Evolutionary conservation across 2,797 vertebrate species (phyloP).

Genomic region (Sebastes minor): DNA sequence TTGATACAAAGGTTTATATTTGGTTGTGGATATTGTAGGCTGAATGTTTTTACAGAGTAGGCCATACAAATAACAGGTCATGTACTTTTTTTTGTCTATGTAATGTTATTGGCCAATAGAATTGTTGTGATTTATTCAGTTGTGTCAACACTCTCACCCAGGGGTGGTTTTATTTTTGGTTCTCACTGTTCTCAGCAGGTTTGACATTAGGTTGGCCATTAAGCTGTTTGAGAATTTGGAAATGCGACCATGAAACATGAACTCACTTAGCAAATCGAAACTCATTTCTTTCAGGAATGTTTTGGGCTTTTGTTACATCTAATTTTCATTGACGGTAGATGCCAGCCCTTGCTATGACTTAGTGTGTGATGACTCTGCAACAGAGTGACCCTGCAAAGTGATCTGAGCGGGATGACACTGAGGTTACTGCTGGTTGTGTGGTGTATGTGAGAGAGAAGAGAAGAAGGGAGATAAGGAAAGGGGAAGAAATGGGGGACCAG

Average conservation of each 20-base stretch:
- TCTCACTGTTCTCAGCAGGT: not conserved
- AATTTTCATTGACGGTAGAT: not conserved
- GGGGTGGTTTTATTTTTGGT: slow-evolving; percentile 3
- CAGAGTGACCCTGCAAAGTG: not conserved
- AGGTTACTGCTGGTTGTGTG: slow-evolving; percentile 5
- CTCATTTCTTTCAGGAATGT: not conserved
- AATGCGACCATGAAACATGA: slow-evolving; percentile 8
- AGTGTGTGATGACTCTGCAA: not conserved
- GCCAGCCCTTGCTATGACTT: not conserved
- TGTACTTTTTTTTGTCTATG: not conserved
- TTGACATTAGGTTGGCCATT: not conserved
- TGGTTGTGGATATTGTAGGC: not conserved
- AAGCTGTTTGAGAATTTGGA: not conserved
- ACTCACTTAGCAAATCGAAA: slow-evolving; percentile 5
- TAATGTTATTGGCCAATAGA: not conserved
- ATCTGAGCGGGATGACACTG: slow-evolving; percentile 4
- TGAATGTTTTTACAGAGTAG: not conserved
- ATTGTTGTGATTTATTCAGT: not conserved
- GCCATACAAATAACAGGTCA: not conserved
- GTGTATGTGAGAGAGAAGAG: not conserved
- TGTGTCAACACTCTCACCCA: not conserved
- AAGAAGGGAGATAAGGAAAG: not conserved
- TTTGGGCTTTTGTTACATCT: not conserved
- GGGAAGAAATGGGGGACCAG: not conserved
- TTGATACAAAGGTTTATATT: not conserved